These are phyloP conservation scores for Drosophila orena DNA, from an alignment of 1,140 invertebrate genomes.

Conservation along the genomic window DNA sequence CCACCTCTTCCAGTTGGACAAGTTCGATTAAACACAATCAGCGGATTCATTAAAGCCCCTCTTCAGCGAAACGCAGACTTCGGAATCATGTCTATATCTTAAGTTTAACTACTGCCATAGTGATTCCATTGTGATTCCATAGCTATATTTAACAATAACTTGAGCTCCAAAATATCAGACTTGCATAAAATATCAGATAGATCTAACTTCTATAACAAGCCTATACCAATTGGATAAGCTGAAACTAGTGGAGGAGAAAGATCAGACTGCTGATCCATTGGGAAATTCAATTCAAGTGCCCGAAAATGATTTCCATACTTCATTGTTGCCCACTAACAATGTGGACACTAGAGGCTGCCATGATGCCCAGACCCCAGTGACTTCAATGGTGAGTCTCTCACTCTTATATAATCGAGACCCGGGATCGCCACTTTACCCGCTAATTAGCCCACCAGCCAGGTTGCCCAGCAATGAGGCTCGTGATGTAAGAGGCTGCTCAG, in stretches of 20 bases:
- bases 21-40: background rate
- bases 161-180: background rate
- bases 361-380: background rate
- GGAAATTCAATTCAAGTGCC: background rate
- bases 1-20: background rate
- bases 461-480: slow-evolving; percentile 3
- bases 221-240: too few relatives aligned
- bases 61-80: background rate
- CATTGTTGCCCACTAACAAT: background rate
- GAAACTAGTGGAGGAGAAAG: background rate
- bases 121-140: too few relatives aligned
- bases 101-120: background rate
- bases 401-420: slow-evolving; percentile 57
- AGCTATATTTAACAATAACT: background rate
- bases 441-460: slow-evolving; percentile 50
- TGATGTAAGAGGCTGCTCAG: slow-evolving; percentile 27
- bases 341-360: background rate
- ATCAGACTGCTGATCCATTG: background rate
- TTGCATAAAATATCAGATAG: too few relatives aligned
- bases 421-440: slow-evolving; percentile 42
- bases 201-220: background rate
- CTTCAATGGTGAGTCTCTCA: slow-evolving; percentile 3
- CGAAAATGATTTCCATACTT: background rate
- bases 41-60: background rate
- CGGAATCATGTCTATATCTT: background rate